Percentiles rank a stretch among this genome's conserved stretches.
Conservation (phyloP, 2,888 invertebrate species). For the Elgonia sp. region DNA sequence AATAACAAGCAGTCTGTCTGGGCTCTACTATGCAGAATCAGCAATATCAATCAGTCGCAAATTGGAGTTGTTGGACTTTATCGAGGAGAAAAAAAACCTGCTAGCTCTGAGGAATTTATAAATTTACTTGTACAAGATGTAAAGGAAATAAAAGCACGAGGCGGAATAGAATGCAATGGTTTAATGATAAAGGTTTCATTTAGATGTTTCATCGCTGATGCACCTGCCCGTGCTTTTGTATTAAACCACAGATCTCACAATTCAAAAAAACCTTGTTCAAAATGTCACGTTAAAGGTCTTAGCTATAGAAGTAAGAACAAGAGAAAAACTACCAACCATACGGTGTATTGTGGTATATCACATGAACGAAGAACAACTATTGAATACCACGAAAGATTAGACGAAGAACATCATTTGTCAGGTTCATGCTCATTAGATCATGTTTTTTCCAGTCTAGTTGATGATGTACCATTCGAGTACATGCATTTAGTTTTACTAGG, state of each 20-base stretch:
- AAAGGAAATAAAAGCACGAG: not conserved
- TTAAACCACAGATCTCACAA: conserved; percentile 48
- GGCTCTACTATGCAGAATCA: no score
- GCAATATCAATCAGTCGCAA: not conserved
- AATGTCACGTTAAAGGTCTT: conserved; percentile 24
- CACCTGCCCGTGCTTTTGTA: not conserved
- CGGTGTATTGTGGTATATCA: conserved; percentile 1
- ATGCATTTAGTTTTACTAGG: conserved; percentile 5
- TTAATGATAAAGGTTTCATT: not conserved
- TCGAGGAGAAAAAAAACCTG: conserved; percentile 65
- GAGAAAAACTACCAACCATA: conserved; percentile 11
- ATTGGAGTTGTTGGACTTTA: conserved; percentile 68
- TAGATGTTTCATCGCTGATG: conserved; percentile 27
- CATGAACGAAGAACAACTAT: conserved; percentile 33
- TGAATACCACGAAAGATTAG: conserved; percentile 30
- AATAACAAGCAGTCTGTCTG: no score
- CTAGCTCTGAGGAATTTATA: conserved; percentile 21
- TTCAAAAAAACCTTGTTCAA: conserved; percentile 18
- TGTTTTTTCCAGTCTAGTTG: conserved; percentile 7
- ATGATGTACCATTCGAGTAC: conserved; percentile 27
- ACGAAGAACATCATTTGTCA: conserved; percentile 17
- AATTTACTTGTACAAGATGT: conserved; percentile 4
- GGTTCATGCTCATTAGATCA: conserved; percentile 10
- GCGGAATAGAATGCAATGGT: not conserved
- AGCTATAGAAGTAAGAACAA: conserved; percentile 7